A percentile compares a stretch with the other conserved stretches of the same genome.
phyloP scores from a whole-genome alignment of 2,113 vertebrate species.

The Phalacrocorax carbo region DNA sequence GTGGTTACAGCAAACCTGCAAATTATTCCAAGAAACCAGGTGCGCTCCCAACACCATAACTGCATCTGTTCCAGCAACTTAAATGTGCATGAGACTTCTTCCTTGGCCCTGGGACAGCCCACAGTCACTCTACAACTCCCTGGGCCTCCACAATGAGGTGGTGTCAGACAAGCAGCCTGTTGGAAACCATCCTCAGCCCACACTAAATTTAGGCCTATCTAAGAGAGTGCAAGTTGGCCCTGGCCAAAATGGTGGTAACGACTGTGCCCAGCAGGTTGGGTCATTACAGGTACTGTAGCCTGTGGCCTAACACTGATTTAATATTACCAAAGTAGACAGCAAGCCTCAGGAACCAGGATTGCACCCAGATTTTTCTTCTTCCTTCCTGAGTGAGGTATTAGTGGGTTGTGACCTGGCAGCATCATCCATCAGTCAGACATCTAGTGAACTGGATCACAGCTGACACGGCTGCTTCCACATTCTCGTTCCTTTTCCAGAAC shows the following conservation, averaged over 20 bases:
- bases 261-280: neutral
- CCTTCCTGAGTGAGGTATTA: neutral
- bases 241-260: neutral
- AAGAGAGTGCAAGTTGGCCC: neutral
- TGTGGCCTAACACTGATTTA: neutral
- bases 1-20: neutral
- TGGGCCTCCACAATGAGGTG: rapidly evolving
- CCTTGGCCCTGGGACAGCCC: neutral
- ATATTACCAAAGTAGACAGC: neutral
- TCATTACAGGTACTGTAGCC: neutral
- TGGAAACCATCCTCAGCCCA: neutral
- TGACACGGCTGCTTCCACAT: neutral
- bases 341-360: neutral
- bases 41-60: neutral
- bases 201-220: neutral
- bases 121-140: neutral
- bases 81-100: neutral
- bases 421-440: neutral
- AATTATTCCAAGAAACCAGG: neutral
- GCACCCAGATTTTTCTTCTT: neutral
- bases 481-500: neutral
- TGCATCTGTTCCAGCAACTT: neutral
- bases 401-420: neutral
- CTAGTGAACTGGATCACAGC: neutral
- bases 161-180: neutral